Conservation (phyloP, 2,113 vertebrate genomes). For the Bujurquina vittata region DNA sequence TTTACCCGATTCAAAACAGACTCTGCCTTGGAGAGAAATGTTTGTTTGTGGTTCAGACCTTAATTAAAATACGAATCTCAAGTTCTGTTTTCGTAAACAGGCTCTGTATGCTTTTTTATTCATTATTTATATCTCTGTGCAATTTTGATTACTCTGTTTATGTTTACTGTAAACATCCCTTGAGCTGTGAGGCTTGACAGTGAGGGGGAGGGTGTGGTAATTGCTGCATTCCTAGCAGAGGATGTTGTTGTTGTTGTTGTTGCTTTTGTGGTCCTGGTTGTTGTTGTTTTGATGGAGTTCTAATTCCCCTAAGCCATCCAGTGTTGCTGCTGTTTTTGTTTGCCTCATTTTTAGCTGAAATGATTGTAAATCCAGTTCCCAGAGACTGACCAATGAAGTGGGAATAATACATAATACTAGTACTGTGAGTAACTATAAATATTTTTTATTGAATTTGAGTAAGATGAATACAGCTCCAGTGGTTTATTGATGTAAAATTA, state of each 20-base stretch:
- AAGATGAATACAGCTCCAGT: background rate
- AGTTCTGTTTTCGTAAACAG: slow-evolving; percentile 83
- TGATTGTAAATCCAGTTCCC: background rate
- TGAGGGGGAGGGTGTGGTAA: slow-evolving; percentile 63
- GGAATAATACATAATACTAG: slow-evolving; percentile 27
- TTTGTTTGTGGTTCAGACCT: slow-evolving; percentile 82
- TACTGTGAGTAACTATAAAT: background rate
- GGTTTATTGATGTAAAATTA: background rate
- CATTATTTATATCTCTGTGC: slow-evolving; percentile 83
- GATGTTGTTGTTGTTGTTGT: slow-evolving; percentile 62
- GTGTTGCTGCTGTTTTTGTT: slow-evolving; percentile 56
- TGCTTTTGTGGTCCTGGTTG: slow-evolving; percentile 61
- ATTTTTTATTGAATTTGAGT: background rate
- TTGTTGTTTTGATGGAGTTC: slow-evolving; percentile 71
- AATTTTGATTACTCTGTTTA: slow-evolving; percentile 84
- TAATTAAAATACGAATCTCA: slow-evolving; percentile 84
- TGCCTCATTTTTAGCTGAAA: slow-evolving; percentile 51
- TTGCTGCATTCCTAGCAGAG: slow-evolving; percentile 66
- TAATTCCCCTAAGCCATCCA: slow-evolving; percentile 54
- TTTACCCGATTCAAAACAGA: slow-evolving; percentile 78
- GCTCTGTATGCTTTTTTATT: slow-evolving; percentile 76
- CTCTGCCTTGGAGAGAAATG: slow-evolving; percentile 79
- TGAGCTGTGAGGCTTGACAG: slow-evolving; percentile 67
- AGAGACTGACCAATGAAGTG: slow-evolving; percentile 6
- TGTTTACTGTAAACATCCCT: slow-evolving; percentile 82